Evolutionary conservation across 2,888 invertebrate species (phyloP), one percentile per base, ranked within the genome.

Genomic region (Schizotus pectinicornis): DNA sequence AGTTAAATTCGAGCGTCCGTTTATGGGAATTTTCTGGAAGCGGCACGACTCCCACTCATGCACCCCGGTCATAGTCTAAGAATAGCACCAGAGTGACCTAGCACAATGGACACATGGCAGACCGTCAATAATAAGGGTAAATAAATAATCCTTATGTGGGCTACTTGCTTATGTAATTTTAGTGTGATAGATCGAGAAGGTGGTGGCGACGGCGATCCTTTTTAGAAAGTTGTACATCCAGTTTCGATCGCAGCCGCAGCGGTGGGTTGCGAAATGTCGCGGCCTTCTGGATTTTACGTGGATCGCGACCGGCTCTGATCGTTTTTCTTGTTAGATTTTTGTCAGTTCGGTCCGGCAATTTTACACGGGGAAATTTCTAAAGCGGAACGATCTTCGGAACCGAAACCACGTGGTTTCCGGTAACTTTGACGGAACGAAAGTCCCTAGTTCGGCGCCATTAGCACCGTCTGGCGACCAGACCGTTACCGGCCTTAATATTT

Each of bases 171-270:
- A 62, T 59, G 61, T 69, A 70, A 70, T 67, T 64, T 63, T 61
- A 64, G 62, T 42, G 43, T 53, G 58, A 14, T 8, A 1, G 14
- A 8, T 6, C 3, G 11, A n/a, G n/a, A 33, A 34, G 2, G 3
- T 47, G 13, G 11, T 13, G 8, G 34, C 3, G 13, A 12, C 11
- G 56, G 59, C 64, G 56, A 62, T 66, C 67, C 63, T 67, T 64
- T 71, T 71, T 74, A 74, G 74, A 74, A 75, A 75, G 74, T 77
- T 73, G 73, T 67, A 70, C 62, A 68, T 72, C 73, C 70, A 70
- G 73, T 74, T 74, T 74, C 73, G 41, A 55, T 54, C 22, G 37
- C 22, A 11, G 30, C 12, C 55, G 22, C n/a, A 34, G 63, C 68
- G 59, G 65, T 65, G 45, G 34, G 67, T 74, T 71, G 68, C 70